phyloP scores from a whole-genome alignment of 1,140 invertebrate species.

The Monochamus saltuarius region DNA sequence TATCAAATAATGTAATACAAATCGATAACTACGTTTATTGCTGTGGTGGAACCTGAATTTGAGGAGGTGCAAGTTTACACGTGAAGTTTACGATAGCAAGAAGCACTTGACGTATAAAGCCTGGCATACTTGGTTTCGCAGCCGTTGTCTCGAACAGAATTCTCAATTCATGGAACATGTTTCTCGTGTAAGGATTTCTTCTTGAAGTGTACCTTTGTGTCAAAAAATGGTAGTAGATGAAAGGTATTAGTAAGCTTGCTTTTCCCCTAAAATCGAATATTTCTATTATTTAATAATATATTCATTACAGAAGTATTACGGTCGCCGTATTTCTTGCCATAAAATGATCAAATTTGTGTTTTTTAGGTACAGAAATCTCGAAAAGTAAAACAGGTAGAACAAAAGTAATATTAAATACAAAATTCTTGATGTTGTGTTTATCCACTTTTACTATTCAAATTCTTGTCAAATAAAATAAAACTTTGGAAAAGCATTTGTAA shows the following conservation, averaged over 20 bases:
- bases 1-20: no score
- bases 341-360: no score
- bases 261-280: slow-evolving; percentile 68
- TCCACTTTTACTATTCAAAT: no score
- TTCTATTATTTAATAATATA: background rate
- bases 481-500: no score
- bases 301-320: background rate
- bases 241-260: slow-evolving; percentile 81
- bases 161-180: slow-evolving; percentile 80
- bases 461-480: no score
- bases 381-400: no score
- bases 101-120: slow-evolving; percentile 58
- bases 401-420: no score
- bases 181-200: slow-evolving; percentile 92
- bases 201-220: slow-evolving; percentile 84
- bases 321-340: no score
- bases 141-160: slow-evolving; percentile 62
- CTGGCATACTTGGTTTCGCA: slow-evolving; percentile 62
- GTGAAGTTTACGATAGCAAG: slow-evolving; percentile 59
- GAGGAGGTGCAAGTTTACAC: slow-evolving; percentile 65
- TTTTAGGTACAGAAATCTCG: no score
- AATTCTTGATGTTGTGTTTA: no score
- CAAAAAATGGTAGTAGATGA: slow-evolving; percentile 95
- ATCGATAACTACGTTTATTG: background rate
- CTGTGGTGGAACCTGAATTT: slow-evolving; percentile 25